Evolutionary conservation across 2,797 vertebrate genomes (phyloP), one percentile per base, ranked within the genome.

Genomic region (Rhinella marina): DNA sequence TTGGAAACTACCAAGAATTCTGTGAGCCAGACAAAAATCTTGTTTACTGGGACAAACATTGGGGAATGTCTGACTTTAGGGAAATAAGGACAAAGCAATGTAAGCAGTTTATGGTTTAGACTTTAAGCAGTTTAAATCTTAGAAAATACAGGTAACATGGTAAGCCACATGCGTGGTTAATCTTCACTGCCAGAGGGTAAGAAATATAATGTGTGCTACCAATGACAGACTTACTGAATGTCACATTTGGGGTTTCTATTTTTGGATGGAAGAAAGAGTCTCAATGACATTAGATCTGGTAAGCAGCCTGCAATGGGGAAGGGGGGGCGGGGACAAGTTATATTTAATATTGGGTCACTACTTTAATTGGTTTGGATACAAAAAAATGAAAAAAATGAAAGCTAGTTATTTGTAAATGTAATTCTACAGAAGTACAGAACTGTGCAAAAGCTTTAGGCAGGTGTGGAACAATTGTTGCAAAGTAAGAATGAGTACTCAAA

Each of bases 91-190:
- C 50, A 72, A 59, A 79, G 62, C 50, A 66, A 27, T 32, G 19
- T 83, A 70, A 83, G 64, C 66, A 83, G 81, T 83, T 66, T 68
- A 82, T 25, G 62, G 61, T 66, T 82, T 70, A 82, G 48, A 68
- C 61, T 54, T 70, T 82, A 82, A 82, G 80, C 61, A 82, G 80
- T 82, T 82, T 82, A 82, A 41, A 21, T 62, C 62, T 64, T 64
- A 64, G 59, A 66, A 23, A 82, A 82, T 64, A 82, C 32, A 66
- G 13, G 80, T 1, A 82, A 64, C 61, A 66, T 64, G 12, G 59
- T 82, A 82, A 82, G 80, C 41, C 61, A 13, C 32, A 66, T 50
- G 32, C 61, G 9, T 52, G 41, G 59, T 64, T 64, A 82, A 82
- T 82, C 80, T 82, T 82, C 41, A 48, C 81, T 68, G 81, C 81